phyloP scores from a whole-genome alignment of 2,888 invertebrate genomes.

The Drosophila sordidapex region DNA sequence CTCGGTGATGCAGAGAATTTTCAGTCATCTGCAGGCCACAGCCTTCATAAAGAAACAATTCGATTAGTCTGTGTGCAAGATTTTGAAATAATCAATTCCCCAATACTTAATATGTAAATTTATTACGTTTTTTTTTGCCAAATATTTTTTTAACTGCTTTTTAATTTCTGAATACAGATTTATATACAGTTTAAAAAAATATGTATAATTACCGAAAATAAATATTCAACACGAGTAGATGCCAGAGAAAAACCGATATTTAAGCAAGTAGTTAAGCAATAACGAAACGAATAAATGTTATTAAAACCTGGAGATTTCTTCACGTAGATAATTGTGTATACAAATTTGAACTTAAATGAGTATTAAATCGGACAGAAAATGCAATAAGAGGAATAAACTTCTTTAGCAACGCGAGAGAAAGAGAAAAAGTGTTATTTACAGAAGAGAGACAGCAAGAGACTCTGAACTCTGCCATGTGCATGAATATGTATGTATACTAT shows the following conservation, averaged over 20 bases:
- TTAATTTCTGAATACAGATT: neutral
- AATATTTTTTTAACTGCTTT: neutral
- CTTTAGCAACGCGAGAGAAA: neutral
- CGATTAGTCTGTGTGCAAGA: neutral
- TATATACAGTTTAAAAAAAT: neutral
- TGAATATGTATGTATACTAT: slow-evolving; percentile 11
- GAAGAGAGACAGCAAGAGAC: slow-evolving; percentile 4
- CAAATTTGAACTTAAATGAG: slow-evolving; percentile 76
- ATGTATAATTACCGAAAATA: neutral
- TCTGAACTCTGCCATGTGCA: slow-evolving; percentile 31
- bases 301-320: slow-evolving; percentile 74
- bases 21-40: neutral
- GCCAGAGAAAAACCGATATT: neutral
- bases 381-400: slow-evolving; percentile 36
- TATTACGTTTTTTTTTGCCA: neutral
- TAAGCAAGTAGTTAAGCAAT: slow-evolving; percentile 14
- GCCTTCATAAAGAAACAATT: neutral
- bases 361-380: slow-evolving; percentile 77
- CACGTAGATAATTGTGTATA: slow-evolving; percentile 72
- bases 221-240: slow-evolving; percentile 9
- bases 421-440: neutral
- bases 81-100: neutral
- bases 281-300: slow-evolving; percentile 55
- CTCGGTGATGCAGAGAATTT: slow-evolving; percentile 8
- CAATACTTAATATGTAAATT: neutral